Base-by-base conservation (phyloP, 2,888 invertebrate genomes). In the Heliconius aoede region DNA sequence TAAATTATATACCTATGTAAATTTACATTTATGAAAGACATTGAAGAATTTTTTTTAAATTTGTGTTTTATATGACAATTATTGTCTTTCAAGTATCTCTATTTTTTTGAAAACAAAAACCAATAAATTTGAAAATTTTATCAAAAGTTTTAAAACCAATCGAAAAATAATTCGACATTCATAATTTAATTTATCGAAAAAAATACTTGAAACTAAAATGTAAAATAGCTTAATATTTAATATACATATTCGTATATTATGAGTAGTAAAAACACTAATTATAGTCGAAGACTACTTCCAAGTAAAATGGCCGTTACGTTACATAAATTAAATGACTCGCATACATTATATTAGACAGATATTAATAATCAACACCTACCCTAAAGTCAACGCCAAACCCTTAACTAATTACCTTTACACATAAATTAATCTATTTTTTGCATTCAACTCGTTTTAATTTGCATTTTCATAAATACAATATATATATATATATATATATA, bases 241-340 rank as follows among this genome's bases (percentile, higher is more conserved):
- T 46, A 8, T 46, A 46, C 7, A 7, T 46, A 21, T 28, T 9
- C 11, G 7, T 67, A 26, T 46, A 46, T 46, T 26, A 32, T 46
- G 18, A 13, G 9, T 5, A 60, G 26, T 1, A 15, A 30, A 55
- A 30, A 69, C n/a, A 21, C 13, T 13, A 1, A 21, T 21, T 15
- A 32, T 24, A 11, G 30, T 3, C n/a, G 7, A 40, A 72, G 60
- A 58, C 40, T 36, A 72, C 72, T 72, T 72, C 60, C 72, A 72
- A 72, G 72, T 61, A 60, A 36, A 32, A 69, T 30, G 30, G 15
- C n/a, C 7, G 4, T 55, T 30, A n/a, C 13, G 9, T 8, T 46
- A 32, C 26, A 28, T 30, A 69, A 69, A 69, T 55, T n/a, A 32
- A 24, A n/a, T 30, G 30, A 51, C 68, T 1, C 1, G 4, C 3